phyloP scores from a whole-genome alignment of 2,113 vertebrate species.

The Caretta caretta region DNA sequence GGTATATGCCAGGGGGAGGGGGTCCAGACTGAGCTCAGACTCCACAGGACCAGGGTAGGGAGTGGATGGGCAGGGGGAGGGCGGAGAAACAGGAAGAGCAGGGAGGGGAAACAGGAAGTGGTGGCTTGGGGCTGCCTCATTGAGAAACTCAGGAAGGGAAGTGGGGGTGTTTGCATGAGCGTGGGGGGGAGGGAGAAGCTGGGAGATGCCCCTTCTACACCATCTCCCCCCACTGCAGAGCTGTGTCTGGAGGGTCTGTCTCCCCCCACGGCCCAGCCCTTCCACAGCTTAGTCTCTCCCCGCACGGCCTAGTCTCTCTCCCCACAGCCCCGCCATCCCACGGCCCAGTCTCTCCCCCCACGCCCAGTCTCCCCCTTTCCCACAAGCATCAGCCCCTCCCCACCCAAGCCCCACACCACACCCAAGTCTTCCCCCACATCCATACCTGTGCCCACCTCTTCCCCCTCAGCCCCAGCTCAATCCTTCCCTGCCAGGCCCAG shows the following conservation, averaged over 20 bases:
- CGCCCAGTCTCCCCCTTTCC: no score
- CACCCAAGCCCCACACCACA: no score
- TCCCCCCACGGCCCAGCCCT: not conserved
- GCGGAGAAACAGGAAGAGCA: slow-evolving; percentile 12
- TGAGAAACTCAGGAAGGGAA: not conserved
- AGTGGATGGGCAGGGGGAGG: slow-evolving; percentile 3
- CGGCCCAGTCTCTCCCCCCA: no score
- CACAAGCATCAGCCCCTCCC: no score
- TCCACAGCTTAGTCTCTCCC: not conserved
- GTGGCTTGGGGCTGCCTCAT: not conserved
- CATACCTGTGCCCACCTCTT: no score
- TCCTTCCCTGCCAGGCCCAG: no score
- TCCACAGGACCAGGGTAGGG: not conserved
- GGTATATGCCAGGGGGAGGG: not conserved
- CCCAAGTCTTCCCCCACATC: no score
- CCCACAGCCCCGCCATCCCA: no score
- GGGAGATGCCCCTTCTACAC: not conserved
- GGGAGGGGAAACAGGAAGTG: not conserved
- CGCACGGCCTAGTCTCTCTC: no score
- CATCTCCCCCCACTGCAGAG: not conserved
- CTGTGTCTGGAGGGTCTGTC: not conserved
- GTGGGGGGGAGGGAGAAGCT: not conserved
- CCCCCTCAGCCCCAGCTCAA: no score
- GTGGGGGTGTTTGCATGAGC: not conserved
- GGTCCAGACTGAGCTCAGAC: not conserved